Base-by-base conservation (phyloP, 2,797 vertebrate species). In the Chaetophractus vellerosus region DNA sequence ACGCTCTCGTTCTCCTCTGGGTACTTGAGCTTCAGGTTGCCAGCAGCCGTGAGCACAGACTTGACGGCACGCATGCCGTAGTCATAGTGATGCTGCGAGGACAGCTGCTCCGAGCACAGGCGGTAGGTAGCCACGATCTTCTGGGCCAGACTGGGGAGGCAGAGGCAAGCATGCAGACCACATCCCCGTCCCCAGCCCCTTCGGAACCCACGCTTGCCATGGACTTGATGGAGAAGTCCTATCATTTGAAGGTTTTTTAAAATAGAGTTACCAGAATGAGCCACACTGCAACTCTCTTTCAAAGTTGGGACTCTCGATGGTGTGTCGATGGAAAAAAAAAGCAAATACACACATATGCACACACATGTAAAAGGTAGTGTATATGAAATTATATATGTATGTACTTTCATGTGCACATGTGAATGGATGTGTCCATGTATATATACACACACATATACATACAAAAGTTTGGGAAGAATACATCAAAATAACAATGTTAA, bases 41-140 rank as follows among this genome's bases (percentile, higher is more conserved):
- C 99, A 2, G 99, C 99, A 0, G 99, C 99, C 1, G 99, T 99
- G 96, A 99, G 99, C 93, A 99, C 99, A 0, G 99, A 99, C 97
- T 99, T 99, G 23, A 99, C 99, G 0, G 99, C 99, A 2, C 99
- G 98, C 99, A 99, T 99, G 9, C 99, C 99, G 0, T 99, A 99
- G 97, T 99, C 99, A 1, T 99, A 99, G 98, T 99, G 99, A 95
- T 99, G 98, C 97, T 99, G 99, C 12, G 99, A 99, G 1, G 99
- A 99, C 63, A 99, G 97, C 96, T 99, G 99, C 98, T 99, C 99
- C 0, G 99, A 99, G 97, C 99, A 99, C 96, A 99, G 97, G 38
- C 99, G 99, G 96, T 99, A 99, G 3, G 99, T 99, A 1, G 99
- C 99, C n/a, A 99, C 99, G 2, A 99, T 99, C 97, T 99, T 99